phyloP scores from a whole-genome alignment of 2,113 vertebrate species.

The Nerophis ophidion region DNA sequence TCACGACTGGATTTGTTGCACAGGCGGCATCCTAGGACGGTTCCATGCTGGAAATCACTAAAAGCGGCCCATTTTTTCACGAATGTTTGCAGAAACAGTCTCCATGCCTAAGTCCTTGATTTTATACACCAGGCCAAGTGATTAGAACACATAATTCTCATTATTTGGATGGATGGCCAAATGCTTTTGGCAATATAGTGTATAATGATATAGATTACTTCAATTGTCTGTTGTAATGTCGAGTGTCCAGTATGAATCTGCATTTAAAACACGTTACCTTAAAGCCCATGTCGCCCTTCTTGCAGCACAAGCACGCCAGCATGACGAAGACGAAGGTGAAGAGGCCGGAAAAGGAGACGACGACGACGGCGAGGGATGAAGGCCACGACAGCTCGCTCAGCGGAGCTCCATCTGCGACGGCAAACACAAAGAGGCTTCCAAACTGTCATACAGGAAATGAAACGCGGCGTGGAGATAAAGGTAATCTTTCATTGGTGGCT shows the following conservation, averaged over 20 bases:
- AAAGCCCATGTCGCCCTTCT: constrained; percentile 94
- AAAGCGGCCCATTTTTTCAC: too few relatives aligned
- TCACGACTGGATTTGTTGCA: too few relatives aligned
- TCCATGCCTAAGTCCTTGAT: too few relatives aligned
- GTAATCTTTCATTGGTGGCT: constrained; percentile 9
- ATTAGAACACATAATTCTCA: too few relatives aligned
- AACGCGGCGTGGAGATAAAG: constrained; percentile 22
- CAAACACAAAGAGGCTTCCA: constrained; percentile 19
- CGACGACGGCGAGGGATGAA: constrained; percentile 88
- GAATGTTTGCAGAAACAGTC: too few relatives aligned
- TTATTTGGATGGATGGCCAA: too few relatives aligned
- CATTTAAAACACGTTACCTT: constrained; percentile 79
- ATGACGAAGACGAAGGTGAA: constrained; percentile 96
- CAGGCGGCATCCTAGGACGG: too few relatives aligned
- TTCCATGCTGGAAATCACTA: too few relatives aligned
- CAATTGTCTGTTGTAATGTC: too few relatives aligned
- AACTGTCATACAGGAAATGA: constrained; percentile 35
- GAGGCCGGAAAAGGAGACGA: constrained; percentile 91
- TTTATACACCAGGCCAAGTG: too few relatives aligned
- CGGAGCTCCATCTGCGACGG: constrained; percentile 80
- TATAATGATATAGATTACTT: too few relatives aligned
- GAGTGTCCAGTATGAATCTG: constrained; percentile 30
- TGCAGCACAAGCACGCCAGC: constrained; percentile 97
- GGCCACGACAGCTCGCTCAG: constrained; percentile 94
- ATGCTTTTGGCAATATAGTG: too few relatives aligned